Percentiles rank a stretch among this genome's conserved stretches.
Evolutionary conservation across 2,888 invertebrate species (phyloP).

Genomic region (Germaria angustata): DNA sequence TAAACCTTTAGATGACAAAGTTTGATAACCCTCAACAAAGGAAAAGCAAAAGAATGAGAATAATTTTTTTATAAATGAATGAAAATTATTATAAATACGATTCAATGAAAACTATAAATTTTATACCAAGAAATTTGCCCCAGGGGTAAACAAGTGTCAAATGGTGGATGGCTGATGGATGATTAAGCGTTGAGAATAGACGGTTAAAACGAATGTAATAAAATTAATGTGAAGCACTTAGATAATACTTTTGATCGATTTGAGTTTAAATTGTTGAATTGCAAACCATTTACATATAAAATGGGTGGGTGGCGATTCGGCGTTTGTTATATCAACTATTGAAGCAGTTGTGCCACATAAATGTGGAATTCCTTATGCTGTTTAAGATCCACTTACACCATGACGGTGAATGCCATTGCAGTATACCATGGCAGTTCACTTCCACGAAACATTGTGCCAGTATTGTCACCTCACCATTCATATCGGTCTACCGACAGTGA

Average conservation of each 20-base stretch:
- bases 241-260: slow-evolving; percentile 38
- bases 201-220: slow-evolving; percentile 22
- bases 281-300: background rate
- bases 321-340: no score
- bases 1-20: slow-evolving; percentile 51
- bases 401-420: no score
- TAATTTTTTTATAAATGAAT: slow-evolving; percentile 34
- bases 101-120: slow-evolving; percentile 30
- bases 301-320: no score
- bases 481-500: no score
- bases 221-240: slow-evolving; percentile 24
- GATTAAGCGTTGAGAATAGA: background rate
- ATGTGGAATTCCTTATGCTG: no score
- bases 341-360: no score
- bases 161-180: slow-evolving; percentile 6
- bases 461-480: no score
- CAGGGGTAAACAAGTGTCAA: slow-evolving; percentile 19
- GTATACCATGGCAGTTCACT: no score
- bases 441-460: no score
- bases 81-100: slow-evolving; percentile 40
- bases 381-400: no score
- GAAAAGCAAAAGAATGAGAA: background rate
- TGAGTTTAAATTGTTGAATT: slow-evolving; percentile 11
- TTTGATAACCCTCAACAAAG: slow-evolving; percentile 34
- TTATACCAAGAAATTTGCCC: slow-evolving; percentile 16